Base-by-base conservation (phyloP, 2,888 invertebrate species). In the Calephelis perditalis region DNA sequence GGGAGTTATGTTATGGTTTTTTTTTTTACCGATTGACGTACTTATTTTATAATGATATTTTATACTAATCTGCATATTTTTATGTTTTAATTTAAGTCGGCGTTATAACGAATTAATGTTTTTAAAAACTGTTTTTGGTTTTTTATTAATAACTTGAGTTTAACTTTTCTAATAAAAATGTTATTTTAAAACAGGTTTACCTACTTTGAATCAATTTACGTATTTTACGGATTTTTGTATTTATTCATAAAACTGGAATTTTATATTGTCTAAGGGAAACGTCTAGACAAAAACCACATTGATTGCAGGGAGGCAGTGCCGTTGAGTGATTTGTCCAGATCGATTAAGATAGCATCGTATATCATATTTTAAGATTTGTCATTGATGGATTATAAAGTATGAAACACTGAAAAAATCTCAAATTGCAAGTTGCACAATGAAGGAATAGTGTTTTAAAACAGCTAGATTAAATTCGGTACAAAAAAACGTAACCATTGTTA, bases 261-360 rank as follows among this genome's bases (percentile, higher is more conserved):
- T 5, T 11, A 40, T 37, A 45, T 58, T 46, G 4, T 56, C 65
- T 59, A 67, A 67, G 65, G 72, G 70, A 75, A 71, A 67, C 71
- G 75, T 73, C 76, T 76, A 84, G 82, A 79, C 76, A 75, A 75
- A 64, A 68, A 71, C 76, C 78, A 71, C 87, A 88, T 86, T 87
- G 82, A 81, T 94, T 95, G 79, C 94, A 97, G 96, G 96, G 94
- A 78, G 97, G 97, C 91, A 97, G 97, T 70, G 96, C 96, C 78
- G 93, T 96, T 88, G 95, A 94, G 82, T 94, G 94, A 77, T 76
- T 78, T 67, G 71, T 70, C 69, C 67, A 75, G 72, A 72, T 71
- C 69, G 75, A 70, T 74, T 76, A 67, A 67, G 76, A 73, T 69
- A 70, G 68, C 78, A 73, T 67, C 78, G 75, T 74, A 72, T 68